Evolutionary conservation across 2,797 vertebrate species (phyloP).

Genomic region (Bradypus variegatus): DNA sequence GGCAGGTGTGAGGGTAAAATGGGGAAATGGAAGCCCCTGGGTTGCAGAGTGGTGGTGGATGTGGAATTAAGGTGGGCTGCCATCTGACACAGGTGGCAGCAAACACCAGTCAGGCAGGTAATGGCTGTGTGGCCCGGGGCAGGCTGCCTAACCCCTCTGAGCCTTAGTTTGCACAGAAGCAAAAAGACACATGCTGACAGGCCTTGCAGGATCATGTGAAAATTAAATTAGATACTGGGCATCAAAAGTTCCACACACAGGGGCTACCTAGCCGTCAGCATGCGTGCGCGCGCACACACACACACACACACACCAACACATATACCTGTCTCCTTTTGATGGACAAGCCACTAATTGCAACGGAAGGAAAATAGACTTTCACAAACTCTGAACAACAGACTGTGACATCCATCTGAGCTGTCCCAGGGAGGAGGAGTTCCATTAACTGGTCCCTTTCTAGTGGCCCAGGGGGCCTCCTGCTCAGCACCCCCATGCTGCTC

Average conservation of each 20-base stretch:
- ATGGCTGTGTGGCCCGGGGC: not conserved
- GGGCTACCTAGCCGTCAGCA: not conserved
- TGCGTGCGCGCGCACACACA: not conserved
- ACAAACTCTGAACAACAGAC: constrained; percentile 31
- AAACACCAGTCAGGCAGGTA: not conserved
- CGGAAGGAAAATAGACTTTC: not conserved
- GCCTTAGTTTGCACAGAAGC: not conserved
- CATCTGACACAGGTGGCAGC: not conserved
- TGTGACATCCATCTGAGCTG: not conserved
- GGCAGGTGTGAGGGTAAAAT: not conserved
- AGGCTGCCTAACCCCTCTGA: not conserved
- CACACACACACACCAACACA: not conserved
- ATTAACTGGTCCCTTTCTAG: not conserved
- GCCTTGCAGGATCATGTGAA: not conserved
- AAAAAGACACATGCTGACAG: not conserved
- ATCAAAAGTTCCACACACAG: not conserved
- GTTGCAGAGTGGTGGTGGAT: not conserved
- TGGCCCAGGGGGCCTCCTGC: too few species aligned
- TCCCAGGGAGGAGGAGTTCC: not conserved
- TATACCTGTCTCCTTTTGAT: not conserved
- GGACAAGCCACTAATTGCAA: not conserved
- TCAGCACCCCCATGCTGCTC: not conserved
- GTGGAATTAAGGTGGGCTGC: not conserved
- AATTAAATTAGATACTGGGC: not conserved
- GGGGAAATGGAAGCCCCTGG: not conserved